Percentiles rank a stretch among this genome's conserved stretches.
phyloP scores from a whole-genome alignment of 37 sponge, comb jelly and placozoan genomes.

The Axinella damicornis region DNA sequence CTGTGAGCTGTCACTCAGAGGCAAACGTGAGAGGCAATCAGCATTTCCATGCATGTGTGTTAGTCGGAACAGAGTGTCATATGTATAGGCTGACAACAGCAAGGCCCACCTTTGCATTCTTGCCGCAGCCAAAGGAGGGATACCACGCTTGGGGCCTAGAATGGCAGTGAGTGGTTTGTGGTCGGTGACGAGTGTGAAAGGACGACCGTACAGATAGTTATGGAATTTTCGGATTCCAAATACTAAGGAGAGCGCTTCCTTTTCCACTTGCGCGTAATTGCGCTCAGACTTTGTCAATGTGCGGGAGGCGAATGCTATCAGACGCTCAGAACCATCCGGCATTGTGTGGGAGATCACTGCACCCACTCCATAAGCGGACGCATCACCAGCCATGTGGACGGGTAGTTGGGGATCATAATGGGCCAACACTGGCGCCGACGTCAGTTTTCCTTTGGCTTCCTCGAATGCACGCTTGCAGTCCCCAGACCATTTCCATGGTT shows the following conservation, averaged over 20 bases:
- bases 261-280: slow-evolving; percentile 71
- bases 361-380: slow-evolving; percentile 52
- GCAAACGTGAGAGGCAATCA: slow-evolving; percentile 55
- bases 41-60: slow-evolving; percentile 60
- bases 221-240: slow-evolving; percentile 67
- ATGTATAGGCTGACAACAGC: slow-evolving; percentile 39
- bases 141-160: slow-evolving; percentile 36
- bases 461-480: background rate
- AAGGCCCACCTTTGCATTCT: slow-evolving; percentile 65
- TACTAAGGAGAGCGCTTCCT: slow-evolving; percentile 44
- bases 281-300: slow-evolving; percentile 42
- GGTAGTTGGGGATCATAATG: slow-evolving; percentile 46
- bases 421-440: slow-evolving; percentile 6
- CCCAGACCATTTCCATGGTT: background rate
- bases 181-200: slow-evolving; percentile 57
- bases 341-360: slow-evolving; percentile 58
- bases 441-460: slow-evolving; percentile 9
- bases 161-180: slow-evolving; percentile 61
- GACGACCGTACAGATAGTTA: slow-evolving; percentile 69
- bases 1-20: background rate
- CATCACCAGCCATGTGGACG: slow-evolving; percentile 39
- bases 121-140: slow-evolving; percentile 49
- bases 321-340: slow-evolving; percentile 41
- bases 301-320: slow-evolving; percentile 70
- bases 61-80: slow-evolving; percentile 33